Base-by-base conservation (phyloP, 2,888 invertebrate species). In the Ephialtes manifestator region DNA sequence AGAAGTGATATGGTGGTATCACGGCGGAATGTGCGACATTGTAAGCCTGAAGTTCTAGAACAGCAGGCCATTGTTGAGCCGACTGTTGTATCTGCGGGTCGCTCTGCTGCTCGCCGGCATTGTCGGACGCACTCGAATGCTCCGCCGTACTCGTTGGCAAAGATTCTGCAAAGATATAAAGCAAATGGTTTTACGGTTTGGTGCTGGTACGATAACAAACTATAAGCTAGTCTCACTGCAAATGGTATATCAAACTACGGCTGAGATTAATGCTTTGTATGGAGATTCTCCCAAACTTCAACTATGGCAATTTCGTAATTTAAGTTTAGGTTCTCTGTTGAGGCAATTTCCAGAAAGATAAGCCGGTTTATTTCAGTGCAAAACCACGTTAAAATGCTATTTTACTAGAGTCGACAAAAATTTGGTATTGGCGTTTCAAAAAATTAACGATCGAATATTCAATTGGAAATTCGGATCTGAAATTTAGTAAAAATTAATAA, bases 1-100 rank as follows among this genome's bases (percentile, higher is more conserved):
- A 98, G 94, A 98, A 98, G 94, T 98, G 97, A 95, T 97, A 98
- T 91, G 98, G 97, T 92, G 97, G 97, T 94, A 98, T 97, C 87
- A 97, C 97, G 90, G 97, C 97, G 91, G 97, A 96, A 94, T 98
- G 97, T 88, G 97, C 95, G 93, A 97, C 97, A 94, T 98, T 97
- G 94, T 98, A 97, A 92, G 97, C 97, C 92, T 97, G 96, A 90
- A 97, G 96, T 95, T 98, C 98, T 92, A 97, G 95, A 85, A 97
- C 96, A 20, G 96, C 96, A 46, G 97, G 96, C 96, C 97, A 97
- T 91, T 97, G 97, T 89, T 97, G 97, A 65, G 97, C 97, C 90
- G 97, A 96, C 90, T 96, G 96, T 93, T 96, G 96, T 89, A 95
- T 95, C 92, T 97, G 97, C 87, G 96, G 97, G 94, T 93, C 94